A percentile compares a stretch with the other conserved stretches of the same genome.
These are phyloP conservation scores for Philhelius pedissequus DNA, from an alignment of 2,888 invertebrate genomes.

Conservation along the genomic window DNA sequence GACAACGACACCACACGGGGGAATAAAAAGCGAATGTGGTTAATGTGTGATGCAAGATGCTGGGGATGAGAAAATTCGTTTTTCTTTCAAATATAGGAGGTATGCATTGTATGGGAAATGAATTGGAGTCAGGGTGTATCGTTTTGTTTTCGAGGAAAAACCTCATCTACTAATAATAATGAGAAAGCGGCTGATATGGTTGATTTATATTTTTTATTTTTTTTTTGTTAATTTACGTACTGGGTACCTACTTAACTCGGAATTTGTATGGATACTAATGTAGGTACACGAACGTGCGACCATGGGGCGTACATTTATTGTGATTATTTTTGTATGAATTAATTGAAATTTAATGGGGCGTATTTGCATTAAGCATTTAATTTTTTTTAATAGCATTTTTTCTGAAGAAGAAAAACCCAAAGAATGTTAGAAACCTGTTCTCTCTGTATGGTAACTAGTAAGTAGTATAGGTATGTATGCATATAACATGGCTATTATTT, in stretches of 20 bases:
- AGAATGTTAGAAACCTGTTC: slow-evolving; percentile 18
- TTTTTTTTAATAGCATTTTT: background rate
- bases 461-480: too few relatives aligned
- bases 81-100: slow-evolving; percentile 21
- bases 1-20: background rate
- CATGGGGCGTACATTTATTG: slow-evolving; percentile 34
- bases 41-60: slow-evolving; percentile 62
- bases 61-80: slow-evolving; percentile 59
- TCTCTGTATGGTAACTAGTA: background rate
- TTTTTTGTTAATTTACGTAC: background rate
- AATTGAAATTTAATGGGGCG: slow-evolving; percentile 41
- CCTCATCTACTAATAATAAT: slow-evolving; percentile 8
- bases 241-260: background rate
- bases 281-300: background rate
- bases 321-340: slow-evolving; percentile 15
- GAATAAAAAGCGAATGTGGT: slow-evolving; percentile 22
- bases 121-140: background rate
- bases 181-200: slow-evolving; percentile 27
- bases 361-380: slow-evolving; percentile 5
- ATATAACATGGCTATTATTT: background rate
- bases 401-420: background rate
- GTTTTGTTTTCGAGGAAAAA: slow-evolving; percentile 38
- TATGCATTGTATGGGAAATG: background rate
- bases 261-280: background rate
- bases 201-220: slow-evolving; percentile 6